Evolutionary conservation across 2,888 invertebrate genomes (phyloP).

Genomic region (Limnephilus auricula): DNA sequence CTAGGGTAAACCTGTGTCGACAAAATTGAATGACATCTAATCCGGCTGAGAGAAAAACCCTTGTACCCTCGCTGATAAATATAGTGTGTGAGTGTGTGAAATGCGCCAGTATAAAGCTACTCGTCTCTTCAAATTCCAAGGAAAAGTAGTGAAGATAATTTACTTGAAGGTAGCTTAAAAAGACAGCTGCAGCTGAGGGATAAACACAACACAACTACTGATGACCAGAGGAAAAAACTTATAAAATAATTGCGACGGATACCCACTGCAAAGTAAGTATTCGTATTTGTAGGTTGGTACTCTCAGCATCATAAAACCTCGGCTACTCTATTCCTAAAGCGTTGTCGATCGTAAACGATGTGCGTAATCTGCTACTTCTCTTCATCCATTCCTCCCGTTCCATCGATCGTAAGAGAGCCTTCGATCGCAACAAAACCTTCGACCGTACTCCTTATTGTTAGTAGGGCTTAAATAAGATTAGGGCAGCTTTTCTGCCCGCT

Average conservation of each 20-base stretch:
- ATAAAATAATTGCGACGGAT: background rate
- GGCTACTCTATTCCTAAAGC: conserved; percentile 26
- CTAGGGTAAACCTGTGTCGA: too few species aligned
- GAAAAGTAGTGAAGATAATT: background rate
- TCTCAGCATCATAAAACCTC: conserved; percentile 15
- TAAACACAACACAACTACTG: background rate
- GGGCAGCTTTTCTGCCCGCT: conserved; percentile 37
- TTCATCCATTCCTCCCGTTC: conserved; percentile 64
- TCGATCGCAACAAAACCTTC: conserved; percentile 53
- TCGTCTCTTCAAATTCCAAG: too few species aligned
- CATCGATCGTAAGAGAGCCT: conserved; percentile 56
- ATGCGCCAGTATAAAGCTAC: background rate
- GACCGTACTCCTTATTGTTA: conserved; percentile 51
- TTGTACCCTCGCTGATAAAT: too few species aligned
- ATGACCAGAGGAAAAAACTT: too few species aligned
- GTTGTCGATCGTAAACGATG: conserved; percentile 61
- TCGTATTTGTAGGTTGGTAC: background rate
- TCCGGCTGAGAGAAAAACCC: too few species aligned
- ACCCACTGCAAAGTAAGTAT: too few species aligned
- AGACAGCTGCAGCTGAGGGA: background rate
- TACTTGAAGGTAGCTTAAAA: background rate
- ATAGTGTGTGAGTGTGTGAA: too few species aligned
- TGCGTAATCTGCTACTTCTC: conserved; percentile 64
- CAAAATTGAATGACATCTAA: too few species aligned
- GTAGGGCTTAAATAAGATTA: conserved; percentile 58